phyloP scores from a whole-genome alignment of 2,888 invertebrate species.

The Piscicola geometra region DNA sequence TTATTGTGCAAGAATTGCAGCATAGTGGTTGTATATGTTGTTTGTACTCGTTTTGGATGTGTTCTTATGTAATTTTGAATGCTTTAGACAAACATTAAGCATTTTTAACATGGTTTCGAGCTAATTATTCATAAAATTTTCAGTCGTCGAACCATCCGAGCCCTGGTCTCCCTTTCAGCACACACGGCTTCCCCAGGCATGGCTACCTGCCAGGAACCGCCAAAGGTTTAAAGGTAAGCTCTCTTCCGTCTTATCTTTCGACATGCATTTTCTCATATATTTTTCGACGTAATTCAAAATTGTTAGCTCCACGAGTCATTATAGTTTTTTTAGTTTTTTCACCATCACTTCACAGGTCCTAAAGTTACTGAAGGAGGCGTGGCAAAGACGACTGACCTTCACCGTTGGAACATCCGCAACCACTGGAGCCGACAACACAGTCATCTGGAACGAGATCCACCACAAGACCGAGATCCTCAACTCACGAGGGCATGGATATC shows the following conservation, averaged over 20 bases:
- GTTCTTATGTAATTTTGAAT: too few relatives aligned
- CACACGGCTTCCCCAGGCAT: constrained; percentile 62
- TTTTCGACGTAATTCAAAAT: too few relatives aligned
- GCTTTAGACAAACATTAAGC: too few relatives aligned
- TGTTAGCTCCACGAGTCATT: not conserved
- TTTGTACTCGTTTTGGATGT: too few relatives aligned
- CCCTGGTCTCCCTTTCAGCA: constrained; percentile 49
- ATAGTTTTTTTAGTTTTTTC: not conserved
- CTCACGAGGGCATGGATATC: constrained; percentile 61
- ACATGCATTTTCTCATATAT: too few relatives aligned
- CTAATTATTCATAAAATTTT: too few relatives aligned
- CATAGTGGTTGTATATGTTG: too few relatives aligned
- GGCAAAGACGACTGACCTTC: constrained; percentile 45
- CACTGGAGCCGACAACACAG: constrained; percentile 82
- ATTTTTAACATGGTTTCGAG: too few relatives aligned
- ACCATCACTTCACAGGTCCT: constrained; percentile 54
- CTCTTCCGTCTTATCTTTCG: too few relatives aligned
- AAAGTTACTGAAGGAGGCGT: constrained; percentile 39
- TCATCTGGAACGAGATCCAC: constrained; percentile 84
- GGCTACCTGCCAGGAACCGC: constrained; percentile 75
- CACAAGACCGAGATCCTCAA: constrained; percentile 70
- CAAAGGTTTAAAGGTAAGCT: constrained; percentile 65
- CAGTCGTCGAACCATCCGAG: constrained; percentile 53
- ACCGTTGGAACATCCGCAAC: constrained; percentile 80
- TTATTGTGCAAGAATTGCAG: too few relatives aligned